These are phyloP conservation scores for Morelia viridis DNA, from an alignment of 2,797 vertebrate species.

Conservation along the genomic window DNA sequence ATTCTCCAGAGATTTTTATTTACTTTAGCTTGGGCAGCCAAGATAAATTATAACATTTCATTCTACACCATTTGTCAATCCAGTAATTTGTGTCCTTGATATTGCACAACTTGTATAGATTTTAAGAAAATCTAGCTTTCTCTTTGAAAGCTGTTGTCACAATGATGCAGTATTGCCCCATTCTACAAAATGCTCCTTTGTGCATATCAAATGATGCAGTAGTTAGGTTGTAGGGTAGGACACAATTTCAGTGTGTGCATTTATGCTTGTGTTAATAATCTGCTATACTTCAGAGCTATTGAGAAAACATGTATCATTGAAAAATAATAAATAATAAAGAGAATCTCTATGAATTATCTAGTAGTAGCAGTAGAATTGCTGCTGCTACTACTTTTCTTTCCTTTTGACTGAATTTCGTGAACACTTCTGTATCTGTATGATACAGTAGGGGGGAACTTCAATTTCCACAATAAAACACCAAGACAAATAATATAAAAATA, in stretches of 20 bases:
- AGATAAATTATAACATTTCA: background rate
- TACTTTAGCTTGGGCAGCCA: slow-evolving; percentile 13
- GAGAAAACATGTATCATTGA: background rate
- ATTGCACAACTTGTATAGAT: background rate
- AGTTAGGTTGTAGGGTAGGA: background rate
- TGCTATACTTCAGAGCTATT: background rate
- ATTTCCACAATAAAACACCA: background rate
- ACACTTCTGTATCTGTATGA: background rate
- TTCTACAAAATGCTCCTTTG: background rate
- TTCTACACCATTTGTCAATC: background rate
- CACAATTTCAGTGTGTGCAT: background rate
- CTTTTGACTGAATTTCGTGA: background rate
- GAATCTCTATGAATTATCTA: background rate
- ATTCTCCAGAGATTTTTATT: slow-evolving; percentile 15
- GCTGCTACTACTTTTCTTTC: background rate
- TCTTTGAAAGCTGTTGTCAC: background rate
- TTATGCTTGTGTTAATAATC: background rate
- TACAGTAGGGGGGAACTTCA: background rate
- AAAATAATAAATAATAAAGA: background rate
- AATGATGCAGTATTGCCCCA: background rate
- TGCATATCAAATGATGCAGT: background rate
- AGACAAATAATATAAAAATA: background rate
- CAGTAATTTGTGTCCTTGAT: background rate
- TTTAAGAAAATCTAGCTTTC: background rate
- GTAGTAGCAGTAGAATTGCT: background rate